Base-by-base conservation (phyloP, 2,888 invertebrate genomes). In the Lycia hirtaria region DNA sequence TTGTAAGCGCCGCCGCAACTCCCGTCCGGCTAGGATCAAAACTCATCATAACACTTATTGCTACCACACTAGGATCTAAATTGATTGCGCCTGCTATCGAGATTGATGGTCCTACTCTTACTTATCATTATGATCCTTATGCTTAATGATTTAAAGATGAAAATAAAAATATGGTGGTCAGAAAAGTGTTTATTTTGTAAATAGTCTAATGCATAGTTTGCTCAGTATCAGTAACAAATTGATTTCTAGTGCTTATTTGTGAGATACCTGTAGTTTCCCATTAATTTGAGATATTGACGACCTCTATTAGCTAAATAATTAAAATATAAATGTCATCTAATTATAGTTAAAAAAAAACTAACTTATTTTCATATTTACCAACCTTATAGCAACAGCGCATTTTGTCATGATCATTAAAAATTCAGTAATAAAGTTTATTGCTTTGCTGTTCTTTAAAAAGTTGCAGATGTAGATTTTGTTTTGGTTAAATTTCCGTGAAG, bases 1-100 rank as follows among this genome's bases (percentile, higher is more conserved):
- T 87, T 86, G 85, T 87, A 85, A 77, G 75, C 71, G 64, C 73
- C 80, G 73, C 78, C 73, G 45, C 49, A 35, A 60, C 78, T 65
- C 61, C 67, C 62, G 62, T 67, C 67, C 62, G 66, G 69, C 65
- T 67, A 69, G 67, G 68, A 71, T 65, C 68, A 68, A 67, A 60
- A 64, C 59, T 57, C 65, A 71, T 72, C 73, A 73, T 71, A 74
- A 71, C 66, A 68, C 67, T 67, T 62, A 61, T 57, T 60, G 41
- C 54, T 40, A 62, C 60, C 53, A 32, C 48, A 35, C 54, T 65
- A 57, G 56, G 59, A 41, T 60, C 41, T 53, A 47, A 52, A 66
- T 60, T 48, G 62, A 57, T 57, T 55, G 51, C 30, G 45, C 40
- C 40, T 37, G 17, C 41, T 55, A 45, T 24, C 19, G 12, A 24